Evolutionary conservation across 2,888 invertebrate genomes (phyloP).

Genomic region (Epinotia demarniana): DNA sequence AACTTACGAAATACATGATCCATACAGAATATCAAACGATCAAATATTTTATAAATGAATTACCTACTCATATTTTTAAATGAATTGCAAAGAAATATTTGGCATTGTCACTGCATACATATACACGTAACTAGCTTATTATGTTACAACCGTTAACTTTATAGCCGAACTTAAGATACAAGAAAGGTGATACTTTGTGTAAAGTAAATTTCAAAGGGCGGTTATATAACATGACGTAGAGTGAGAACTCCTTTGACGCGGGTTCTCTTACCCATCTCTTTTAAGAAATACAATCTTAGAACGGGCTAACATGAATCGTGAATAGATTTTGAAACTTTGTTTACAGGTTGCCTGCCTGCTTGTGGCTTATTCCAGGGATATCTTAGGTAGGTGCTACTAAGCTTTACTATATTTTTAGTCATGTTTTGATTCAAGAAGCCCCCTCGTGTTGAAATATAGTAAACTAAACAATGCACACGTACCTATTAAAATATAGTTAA

Average conservation of each 20-base stretch:
- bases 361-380: neutral
- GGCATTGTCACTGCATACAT: neutral
- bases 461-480: too few species aligned
- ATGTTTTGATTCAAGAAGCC: too few species aligned
- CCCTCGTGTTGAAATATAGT: too few species aligned
- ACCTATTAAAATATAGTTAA: too few species aligned
- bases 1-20: too few species aligned
- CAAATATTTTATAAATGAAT: too few species aligned
- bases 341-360: neutral
- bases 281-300: conserved; percentile 25
- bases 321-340: conserved; percentile 4
- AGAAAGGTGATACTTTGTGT: conserved; percentile 58
- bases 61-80: neutral
- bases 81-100: neutral
- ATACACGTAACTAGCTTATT: neutral
- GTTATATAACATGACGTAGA: conserved; percentile 48
- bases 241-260: conserved; percentile 31
- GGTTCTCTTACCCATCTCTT: conserved; percentile 12
- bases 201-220: conserved; percentile 53
- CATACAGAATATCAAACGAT: too few species aligned
- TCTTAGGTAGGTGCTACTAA: too few species aligned
- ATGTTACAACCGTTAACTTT: conserved; percentile 7
- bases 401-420: neutral
- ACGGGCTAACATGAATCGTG: conserved; percentile 4
- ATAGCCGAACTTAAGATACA: conserved; percentile 36